These are phyloP conservation scores for Deroptyus accipitrinus DNA, from an alignment of 2,113 vertebrate genomes.

Conservation along the genomic window DNA sequence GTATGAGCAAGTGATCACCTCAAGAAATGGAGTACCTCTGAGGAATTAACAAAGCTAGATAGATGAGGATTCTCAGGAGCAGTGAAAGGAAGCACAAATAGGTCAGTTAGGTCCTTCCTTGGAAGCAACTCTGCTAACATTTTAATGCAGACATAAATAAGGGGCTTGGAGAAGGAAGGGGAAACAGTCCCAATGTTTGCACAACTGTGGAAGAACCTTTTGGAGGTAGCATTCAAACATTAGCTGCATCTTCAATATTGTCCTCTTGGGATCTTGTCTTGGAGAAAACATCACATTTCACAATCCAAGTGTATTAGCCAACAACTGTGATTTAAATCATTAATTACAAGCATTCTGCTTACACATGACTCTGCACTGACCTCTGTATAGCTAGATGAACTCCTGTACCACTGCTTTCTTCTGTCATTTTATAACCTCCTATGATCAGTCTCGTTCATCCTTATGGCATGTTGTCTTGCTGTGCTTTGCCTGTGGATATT, in stretches of 20 bases:
- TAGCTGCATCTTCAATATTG: neutral
- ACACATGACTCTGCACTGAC: neutral
- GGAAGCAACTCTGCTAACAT: neutral
- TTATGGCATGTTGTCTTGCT: neutral
- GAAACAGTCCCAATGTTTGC: neutral
- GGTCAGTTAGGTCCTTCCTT: neutral
- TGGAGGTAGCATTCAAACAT: neutral
- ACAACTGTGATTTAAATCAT: neutral
- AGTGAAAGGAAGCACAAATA: neutral
- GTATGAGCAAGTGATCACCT: neutral
- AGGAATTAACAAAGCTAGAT: neutral
- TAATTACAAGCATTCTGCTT: slow-evolving; percentile 1
- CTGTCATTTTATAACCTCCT: neutral
- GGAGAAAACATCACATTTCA: neutral
- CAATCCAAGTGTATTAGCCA: neutral
- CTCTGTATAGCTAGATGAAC: neutral
- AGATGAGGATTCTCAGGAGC: neutral
- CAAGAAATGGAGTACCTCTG: neutral
- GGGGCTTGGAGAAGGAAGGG: neutral
- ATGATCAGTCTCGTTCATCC: neutral
- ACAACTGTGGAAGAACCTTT: neutral
- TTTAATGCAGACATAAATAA: neutral
- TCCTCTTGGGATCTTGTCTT: neutral
- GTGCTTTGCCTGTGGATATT: neutral
- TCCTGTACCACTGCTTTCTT: neutral